Evolutionary conservation across 2,797 vertebrate genomes (phyloP).

Genomic region (Emydoidea blandingii): DNA sequence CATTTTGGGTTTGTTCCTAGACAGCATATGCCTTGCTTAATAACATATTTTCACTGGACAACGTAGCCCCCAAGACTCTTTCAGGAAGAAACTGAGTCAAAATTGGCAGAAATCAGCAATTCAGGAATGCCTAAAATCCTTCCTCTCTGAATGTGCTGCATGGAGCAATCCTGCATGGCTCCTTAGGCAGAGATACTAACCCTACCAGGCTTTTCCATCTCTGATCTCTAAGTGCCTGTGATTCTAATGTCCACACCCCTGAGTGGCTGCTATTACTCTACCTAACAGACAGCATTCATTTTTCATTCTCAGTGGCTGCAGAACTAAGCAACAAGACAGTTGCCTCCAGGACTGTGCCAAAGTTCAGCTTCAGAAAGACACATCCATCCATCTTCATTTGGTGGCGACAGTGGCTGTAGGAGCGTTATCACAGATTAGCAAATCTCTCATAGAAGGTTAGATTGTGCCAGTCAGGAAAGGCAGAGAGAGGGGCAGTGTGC

Average conservation of each 20-base stretch:
- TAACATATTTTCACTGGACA: not conserved
- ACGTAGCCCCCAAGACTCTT: not conserved
- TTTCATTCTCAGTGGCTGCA: constrained; percentile 49
- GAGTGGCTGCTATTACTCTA: not conserved
- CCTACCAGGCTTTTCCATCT: constrained; percentile 9
- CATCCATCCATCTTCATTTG: constrained; percentile 23
- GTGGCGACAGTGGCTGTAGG: constrained; percentile 1
- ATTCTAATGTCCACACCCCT: constrained; percentile 1
- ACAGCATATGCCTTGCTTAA: not conserved
- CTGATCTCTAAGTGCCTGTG: constrained; percentile 56
- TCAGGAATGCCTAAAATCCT: constrained; percentile 27
- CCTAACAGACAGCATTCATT: not conserved
- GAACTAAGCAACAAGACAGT: constrained; percentile 18
- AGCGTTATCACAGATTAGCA: not conserved
- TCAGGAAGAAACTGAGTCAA: constrained; percentile 33
- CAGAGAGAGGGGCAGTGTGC: not conserved
- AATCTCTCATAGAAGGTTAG: not conserved
- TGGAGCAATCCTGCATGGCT: constrained; percentile 11
- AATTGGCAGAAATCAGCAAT: not conserved
- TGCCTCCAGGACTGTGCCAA: constrained; percentile 45
- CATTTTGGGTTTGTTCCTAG: constrained; percentile 33
- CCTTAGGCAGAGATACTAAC: constrained; percentile 7
- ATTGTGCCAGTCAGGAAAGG: not conserved
- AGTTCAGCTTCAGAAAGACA: constrained; percentile 53
- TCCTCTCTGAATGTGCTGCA: not conserved